phyloP scores from a whole-genome alignment of 1,140 invertebrate species.

The Sarcophaga peregrina region DNA sequence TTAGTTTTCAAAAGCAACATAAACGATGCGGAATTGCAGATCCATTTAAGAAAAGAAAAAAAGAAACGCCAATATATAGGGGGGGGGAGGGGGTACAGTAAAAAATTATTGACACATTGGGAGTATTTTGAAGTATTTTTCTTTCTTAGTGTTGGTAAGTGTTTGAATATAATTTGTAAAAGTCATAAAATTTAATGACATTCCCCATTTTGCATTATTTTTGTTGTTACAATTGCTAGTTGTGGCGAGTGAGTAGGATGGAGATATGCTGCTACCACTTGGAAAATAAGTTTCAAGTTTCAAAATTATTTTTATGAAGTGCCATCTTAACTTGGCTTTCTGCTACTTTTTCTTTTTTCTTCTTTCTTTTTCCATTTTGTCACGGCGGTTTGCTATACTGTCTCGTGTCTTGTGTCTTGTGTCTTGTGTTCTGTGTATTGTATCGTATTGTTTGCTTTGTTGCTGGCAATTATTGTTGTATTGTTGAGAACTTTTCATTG shows the following conservation, averaged over 20 bases:
- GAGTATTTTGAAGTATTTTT: background rate
- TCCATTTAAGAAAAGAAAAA: too few species aligned
- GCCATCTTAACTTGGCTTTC: background rate
- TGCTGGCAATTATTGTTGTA: background rate
- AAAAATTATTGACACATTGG: background rate
- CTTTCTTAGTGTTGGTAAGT: background rate
- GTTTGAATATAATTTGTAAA: background rate
- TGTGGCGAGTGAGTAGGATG: background rate
- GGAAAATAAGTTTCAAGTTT: conserved; percentile 4
- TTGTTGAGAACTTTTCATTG: conserved; percentile 13
- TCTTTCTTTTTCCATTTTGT: too few species aligned
- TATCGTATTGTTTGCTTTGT: background rate
- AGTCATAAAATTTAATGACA: background rate
- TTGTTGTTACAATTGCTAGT: background rate
- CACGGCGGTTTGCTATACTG: too few species aligned
- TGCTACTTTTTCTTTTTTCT: too few species aligned
- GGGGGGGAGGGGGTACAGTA: too few species aligned
- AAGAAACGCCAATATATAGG: too few species aligned
- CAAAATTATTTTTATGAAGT: background rate
- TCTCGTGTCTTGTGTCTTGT: too few species aligned
- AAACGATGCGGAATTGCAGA: too few species aligned
- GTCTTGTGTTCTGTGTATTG: too few species aligned
- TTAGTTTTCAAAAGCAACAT: too few species aligned
- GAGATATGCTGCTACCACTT: background rate
- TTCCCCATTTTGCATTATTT: background rate